These are phyloP conservation scores for Agrilus planipennis DNA, from an alignment of 1,140 invertebrate species.

Conservation along the genomic window DNA sequence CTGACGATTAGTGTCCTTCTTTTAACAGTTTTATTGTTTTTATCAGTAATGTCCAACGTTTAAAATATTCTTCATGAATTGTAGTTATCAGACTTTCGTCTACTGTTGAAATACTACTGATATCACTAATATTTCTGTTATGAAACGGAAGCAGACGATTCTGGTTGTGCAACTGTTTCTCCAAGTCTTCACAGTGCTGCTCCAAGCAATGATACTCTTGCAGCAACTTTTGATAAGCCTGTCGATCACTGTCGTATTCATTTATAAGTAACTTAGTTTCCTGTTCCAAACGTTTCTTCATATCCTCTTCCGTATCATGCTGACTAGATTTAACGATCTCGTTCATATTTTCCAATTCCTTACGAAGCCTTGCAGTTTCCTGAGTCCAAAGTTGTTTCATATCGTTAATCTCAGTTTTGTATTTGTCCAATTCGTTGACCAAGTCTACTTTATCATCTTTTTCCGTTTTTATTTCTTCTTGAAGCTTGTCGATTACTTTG, in stretches of 20 bases:
- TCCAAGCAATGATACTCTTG: slow-evolving; percentile 70
- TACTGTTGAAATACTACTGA: slow-evolving; percentile 25
- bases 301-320: slow-evolving; percentile 45
- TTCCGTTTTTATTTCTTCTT: slow-evolving; percentile 48
- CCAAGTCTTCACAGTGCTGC: slow-evolving; percentile 50
- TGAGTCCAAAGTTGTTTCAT: slow-evolving; percentile 42
- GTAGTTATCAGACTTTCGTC: slow-evolving; percentile 15
- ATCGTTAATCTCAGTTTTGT: slow-evolving; percentile 44
- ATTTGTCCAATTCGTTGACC: slow-evolving; percentile 50
- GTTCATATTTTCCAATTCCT: slow-evolving; percentile 52
- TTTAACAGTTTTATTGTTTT: too few species aligned
- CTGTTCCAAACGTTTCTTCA: slow-evolving; percentile 52
- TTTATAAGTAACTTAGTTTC: slow-evolving; percentile 53
- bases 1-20: too few species aligned
- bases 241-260: slow-evolving; percentile 68
- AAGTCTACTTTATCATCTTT: slow-evolving; percentile 66
- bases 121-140: slow-evolving; percentile 27
- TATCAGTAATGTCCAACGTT: too few species aligned
- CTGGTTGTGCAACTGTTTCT: slow-evolving; percentile 39
- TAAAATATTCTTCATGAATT: slow-evolving; percentile 45
- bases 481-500: slow-evolving; percentile 42
- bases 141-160: slow-evolving; percentile 26
- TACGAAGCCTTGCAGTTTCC: slow-evolving; percentile 52
- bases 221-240: slow-evolving; percentile 72
- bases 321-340: slow-evolving; percentile 53